A percentile compares a stretch with the other conserved stretches of the same genome.
phyloP scores from a whole-genome alignment of 2,888 invertebrate genomes.

The Cynaeus angustus region DNA sequence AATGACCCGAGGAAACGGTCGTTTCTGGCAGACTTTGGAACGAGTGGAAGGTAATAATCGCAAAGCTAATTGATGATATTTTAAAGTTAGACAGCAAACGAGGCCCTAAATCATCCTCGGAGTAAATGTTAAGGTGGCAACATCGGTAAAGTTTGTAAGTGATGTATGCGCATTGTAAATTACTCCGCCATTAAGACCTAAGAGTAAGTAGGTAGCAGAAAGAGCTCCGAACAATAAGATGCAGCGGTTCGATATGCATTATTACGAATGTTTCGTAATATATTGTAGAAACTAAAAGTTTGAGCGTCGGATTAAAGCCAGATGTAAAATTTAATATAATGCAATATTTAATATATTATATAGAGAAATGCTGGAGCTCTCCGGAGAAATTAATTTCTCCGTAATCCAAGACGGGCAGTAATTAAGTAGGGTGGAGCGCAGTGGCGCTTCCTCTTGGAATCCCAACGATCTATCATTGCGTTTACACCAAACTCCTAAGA shows the following conservation, averaged over 20 bases:
- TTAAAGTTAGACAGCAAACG: conserved; percentile 61
- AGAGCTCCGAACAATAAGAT: conserved; percentile 59
- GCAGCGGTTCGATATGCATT: conserved; percentile 57
- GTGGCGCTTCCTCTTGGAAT: conserved; percentile 64
- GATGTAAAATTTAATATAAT: conserved; percentile 56
- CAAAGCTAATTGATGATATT: conserved; percentile 62
- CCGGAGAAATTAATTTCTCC: conserved; percentile 72
- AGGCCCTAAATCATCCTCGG: conserved; percentile 61
- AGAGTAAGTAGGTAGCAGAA: conserved; percentile 27
- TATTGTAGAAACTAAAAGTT: conserved; percentile 42
- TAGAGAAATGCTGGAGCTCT: conserved; percentile 71
- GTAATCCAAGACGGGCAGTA: conserved; percentile 72
- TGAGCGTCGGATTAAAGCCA: conserved; percentile 33
- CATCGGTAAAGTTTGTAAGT: conserved; percentile 64
- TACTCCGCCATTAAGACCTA: conserved; percentile 58
- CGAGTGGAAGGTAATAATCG: conserved; percentile 13
- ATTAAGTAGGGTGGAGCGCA: conserved; percentile 67
- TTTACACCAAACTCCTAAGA: conserved; percentile 64
- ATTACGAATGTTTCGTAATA: conserved; percentile 60
- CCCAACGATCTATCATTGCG: conserved; percentile 70
- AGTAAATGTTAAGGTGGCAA: conserved; percentile 63
- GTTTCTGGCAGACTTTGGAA: not conserved
- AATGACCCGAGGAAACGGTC: not conserved
- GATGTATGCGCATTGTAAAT: conserved; percentile 67
- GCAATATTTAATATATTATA: conserved; percentile 72